phyloP scores from a whole-genome alignment of 2,113 vertebrate genomes.

The Ictalurus furcatus region DNA sequence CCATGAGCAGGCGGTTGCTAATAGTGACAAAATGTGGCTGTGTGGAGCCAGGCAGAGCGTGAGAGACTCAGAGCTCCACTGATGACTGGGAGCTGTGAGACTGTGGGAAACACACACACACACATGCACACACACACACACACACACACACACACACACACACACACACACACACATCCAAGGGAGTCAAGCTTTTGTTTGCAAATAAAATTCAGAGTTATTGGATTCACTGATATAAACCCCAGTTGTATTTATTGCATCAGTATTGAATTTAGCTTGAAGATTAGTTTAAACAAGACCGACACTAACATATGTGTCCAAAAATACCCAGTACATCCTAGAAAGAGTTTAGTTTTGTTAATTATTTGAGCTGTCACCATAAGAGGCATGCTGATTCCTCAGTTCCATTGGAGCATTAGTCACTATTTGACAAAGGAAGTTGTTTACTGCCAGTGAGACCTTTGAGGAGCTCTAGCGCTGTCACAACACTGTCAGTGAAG shows the following conservation, averaged over 20 bases:
- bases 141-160: constrained; percentile 2
- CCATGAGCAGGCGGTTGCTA: constrained; percentile 69
- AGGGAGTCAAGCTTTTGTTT: constrained; percentile 17
- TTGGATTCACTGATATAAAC: neutral
- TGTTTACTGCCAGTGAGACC: constrained; percentile 28
- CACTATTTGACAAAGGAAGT: constrained; percentile 38
- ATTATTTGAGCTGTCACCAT: constrained; percentile 19
- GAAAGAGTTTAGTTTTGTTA: constrained; percentile 18
- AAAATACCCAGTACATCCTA: constrained; percentile 11
- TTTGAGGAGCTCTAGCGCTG: constrained; percentile 23
- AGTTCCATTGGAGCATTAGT: constrained; percentile 4
- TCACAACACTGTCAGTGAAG: constrained; percentile 37
- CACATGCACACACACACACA: constrained; percentile 15
- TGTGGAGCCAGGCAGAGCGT: constrained; percentile 44
- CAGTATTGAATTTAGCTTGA: constrained; percentile 12
- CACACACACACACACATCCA: constrained; percentile 3
- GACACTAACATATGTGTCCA: neutral
- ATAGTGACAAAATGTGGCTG: constrained; percentile 69
- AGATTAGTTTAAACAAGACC: constrained; percentile 1
- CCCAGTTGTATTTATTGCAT: constrained; percentile 17
- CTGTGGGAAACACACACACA: constrained; percentile 17
- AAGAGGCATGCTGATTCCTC: constrained; percentile 1
- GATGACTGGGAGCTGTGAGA: constrained; percentile 34
- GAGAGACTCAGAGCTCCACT: constrained; percentile 34
- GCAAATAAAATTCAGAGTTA: neutral